Evolutionary conservation across 2,888 invertebrate species (phyloP).

Genomic region (Drosophila nr. medialis): DNA sequence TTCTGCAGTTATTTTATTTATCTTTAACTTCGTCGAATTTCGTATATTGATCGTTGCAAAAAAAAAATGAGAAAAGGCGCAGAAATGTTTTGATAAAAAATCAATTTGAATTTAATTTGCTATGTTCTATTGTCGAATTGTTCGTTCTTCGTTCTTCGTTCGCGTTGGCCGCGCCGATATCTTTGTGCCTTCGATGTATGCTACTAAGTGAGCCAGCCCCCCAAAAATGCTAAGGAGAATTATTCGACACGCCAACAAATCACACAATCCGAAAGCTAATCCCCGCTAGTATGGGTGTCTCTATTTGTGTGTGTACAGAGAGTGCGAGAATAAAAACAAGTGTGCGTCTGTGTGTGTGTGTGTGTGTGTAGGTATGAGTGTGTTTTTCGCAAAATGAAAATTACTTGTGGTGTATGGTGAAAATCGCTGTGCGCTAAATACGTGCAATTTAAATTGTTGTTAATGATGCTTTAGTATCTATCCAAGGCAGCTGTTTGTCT

Average conservation of each 20-base stretch:
- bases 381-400: constrained; percentile 38
- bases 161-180: constrained; percentile 78
- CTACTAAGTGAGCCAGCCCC: constrained; percentile 69
- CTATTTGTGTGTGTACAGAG: not conserved
- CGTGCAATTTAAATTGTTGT: constrained; percentile 56
- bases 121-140: constrained; percentile 68
- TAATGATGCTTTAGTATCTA: constrained; percentile 52
- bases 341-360: not conserved
- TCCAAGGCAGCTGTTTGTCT: constrained; percentile 11
- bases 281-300: constrained; percentile 35
- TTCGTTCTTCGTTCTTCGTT: constrained; percentile 74
- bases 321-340: not conserved
- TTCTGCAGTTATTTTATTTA: constrained; percentile 10
- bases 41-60: constrained; percentile 37
- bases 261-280: constrained; percentile 48
- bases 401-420: constrained; percentile 44
- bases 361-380: not conserved
- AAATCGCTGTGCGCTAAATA: constrained; percentile 50
- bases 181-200: constrained; percentile 77
- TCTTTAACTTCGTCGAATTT: constrained; percentile 26
- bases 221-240: constrained; percentile 52
- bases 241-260: constrained; percentile 40
- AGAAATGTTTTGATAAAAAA: constrained; percentile 6
- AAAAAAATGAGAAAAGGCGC: not conserved
- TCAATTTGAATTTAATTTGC: constrained; percentile 50